These are phyloP conservation scores for Platycheirus rosarum DNA, from an alignment of 2,888 invertebrate genomes.

Conservation along the genomic window DNA sequence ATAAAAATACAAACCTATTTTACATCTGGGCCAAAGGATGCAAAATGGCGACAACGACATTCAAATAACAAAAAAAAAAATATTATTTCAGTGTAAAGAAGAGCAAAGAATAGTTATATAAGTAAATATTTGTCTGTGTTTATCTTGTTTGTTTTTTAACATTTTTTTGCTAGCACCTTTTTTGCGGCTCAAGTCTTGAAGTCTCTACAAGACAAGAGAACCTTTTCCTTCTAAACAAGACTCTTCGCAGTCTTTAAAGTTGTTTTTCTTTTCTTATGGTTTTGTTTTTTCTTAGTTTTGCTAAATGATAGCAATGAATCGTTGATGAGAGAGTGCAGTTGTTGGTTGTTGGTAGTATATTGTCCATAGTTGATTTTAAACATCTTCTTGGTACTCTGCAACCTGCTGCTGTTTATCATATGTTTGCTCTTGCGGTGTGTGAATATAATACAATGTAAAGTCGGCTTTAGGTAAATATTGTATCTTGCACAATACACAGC, in stretches of 20 bases:
- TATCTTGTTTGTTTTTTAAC: constrained; percentile 33
- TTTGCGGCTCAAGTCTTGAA: constrained; percentile 31
- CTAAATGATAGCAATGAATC: constrained; percentile 74
- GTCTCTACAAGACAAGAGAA: constrained; percentile 11
- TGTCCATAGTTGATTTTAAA: constrained; percentile 32
- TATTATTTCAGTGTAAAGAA: constrained; percentile 40
- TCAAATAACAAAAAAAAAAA: constrained; percentile 40
- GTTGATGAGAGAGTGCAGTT: constrained; percentile 59
- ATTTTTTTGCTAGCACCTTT: constrained; percentile 44
- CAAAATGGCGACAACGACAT: constrained; percentile 69
- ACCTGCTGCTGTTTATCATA: background rate
- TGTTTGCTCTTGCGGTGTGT: constrained; percentile 28
- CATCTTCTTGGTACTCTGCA: background rate
- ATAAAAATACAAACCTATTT: constrained; percentile 54
- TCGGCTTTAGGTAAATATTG: constrained; percentile 24
- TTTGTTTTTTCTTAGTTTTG: constrained; percentile 60
- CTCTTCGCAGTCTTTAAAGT: constrained; percentile 58
- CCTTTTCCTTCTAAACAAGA: constrained; percentile 47
- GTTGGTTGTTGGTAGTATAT: constrained; percentile 7
- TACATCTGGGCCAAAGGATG: constrained; percentile 70
- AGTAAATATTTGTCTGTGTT: constrained; percentile 58
- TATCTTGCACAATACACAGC: constrained; percentile 30
- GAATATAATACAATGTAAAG: constrained; percentile 24
- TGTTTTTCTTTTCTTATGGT: constrained; percentile 62
- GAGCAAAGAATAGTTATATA: constrained; percentile 39